phyloP scores from a whole-genome alignment of 2,797 vertebrate genomes.

The Phrynocephalus forsythii region DNA sequence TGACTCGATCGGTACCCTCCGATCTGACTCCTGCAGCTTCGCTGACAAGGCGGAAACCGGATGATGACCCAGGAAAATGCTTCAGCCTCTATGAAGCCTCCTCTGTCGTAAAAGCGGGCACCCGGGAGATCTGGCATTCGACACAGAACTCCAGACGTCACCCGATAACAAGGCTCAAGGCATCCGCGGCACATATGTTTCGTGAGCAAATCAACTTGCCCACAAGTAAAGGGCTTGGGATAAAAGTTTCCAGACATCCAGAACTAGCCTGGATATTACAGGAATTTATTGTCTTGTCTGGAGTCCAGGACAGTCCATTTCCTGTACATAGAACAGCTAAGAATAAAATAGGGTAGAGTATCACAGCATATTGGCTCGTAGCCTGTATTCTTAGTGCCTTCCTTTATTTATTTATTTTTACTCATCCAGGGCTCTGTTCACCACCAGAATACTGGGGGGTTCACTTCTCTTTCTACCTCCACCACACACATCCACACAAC shows the following conservation, averaged over 20 bases:
- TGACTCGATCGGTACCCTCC: background rate
- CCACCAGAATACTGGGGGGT: background rate
- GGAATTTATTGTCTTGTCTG: conserved; percentile 43
- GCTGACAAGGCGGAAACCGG: background rate
- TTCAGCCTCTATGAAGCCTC: background rate
- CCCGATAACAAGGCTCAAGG: background rate
- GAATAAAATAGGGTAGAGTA: conserved; percentile 25
- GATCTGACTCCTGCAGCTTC: background rate
- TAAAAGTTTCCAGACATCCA: conserved; percentile 35
- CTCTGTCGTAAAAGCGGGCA: no score
- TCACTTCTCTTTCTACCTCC: background rate
- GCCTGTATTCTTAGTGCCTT: background rate
- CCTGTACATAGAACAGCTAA: conserved; percentile 17
- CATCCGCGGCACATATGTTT: no score
- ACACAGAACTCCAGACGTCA: background rate
- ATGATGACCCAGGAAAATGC: background rate
- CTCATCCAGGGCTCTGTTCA: no score
- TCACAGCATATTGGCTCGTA: background rate
- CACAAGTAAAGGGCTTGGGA: background rate
- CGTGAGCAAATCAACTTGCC: background rate
- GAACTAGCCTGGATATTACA: conserved; percentile 23
- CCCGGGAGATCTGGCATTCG: background rate
- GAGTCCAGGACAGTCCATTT: conserved; percentile 34
- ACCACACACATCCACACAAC: background rate
- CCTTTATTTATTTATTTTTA: no score